phyloP scores from a whole-genome alignment of 2,797 vertebrate species.

The Hypotaenidia philippensis region DNA sequence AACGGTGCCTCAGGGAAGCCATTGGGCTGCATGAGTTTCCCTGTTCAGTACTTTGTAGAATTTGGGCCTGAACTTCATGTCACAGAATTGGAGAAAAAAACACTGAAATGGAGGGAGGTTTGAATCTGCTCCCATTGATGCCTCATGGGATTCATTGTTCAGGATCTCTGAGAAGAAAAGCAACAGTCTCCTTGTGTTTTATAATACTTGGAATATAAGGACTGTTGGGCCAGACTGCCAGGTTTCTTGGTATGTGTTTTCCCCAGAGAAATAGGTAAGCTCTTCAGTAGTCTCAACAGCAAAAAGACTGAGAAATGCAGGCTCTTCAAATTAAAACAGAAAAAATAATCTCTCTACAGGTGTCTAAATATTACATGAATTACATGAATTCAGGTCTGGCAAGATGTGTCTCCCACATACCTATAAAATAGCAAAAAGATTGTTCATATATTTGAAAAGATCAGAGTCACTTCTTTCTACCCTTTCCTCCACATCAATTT shows the following conservation, averaged over 20 bases:
- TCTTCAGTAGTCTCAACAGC: constrained; percentile 9
- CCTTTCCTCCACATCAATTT: background rate
- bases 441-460: constrained; percentile 1
- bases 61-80: background rate
- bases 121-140: background rate
- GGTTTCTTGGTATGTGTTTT: background rate
- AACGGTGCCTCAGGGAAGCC: background rate
- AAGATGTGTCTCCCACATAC: background rate
- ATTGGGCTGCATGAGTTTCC: background rate
- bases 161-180: constrained; percentile 22
- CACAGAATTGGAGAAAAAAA: background rate
- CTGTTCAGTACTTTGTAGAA: background rate
- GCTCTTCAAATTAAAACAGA: constrained; percentile 44
- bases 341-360: constrained; percentile 29
- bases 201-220: constrained; percentile 7
- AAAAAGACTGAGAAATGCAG: constrained; percentile 5
- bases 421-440: background rate
- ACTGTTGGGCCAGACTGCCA: background rate
- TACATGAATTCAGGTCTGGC: background rate
- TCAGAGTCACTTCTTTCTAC: background rate
- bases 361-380: constrained; percentile 41
- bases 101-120: background rate
- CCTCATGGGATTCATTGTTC: constrained; percentile 14
- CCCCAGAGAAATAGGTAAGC: constrained; percentile 25
- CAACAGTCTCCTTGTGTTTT: constrained; percentile 13